Evolutionary conservation across 2,888 invertebrate genomes (phyloP).

Genomic region (Neoascia interrupta): DNA sequence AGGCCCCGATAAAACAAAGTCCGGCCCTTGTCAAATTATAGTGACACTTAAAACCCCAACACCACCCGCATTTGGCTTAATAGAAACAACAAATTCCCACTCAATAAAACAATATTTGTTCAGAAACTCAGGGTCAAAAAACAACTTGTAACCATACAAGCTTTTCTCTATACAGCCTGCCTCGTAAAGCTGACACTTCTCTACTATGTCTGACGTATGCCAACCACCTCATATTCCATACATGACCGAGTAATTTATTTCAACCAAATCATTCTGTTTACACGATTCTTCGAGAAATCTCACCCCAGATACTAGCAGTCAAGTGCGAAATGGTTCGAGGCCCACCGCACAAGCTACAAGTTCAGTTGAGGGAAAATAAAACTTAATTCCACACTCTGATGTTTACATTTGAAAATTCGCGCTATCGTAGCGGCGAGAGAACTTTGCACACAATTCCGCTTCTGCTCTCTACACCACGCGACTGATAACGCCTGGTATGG

Average conservation of each 20-base stretch:
- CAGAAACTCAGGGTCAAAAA: background rate
- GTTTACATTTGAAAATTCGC: conserved; percentile 2
- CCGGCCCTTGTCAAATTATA: no score
- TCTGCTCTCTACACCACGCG: no score
- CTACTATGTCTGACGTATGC: no score
- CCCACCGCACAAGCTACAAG: background rate
- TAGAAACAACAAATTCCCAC: no score
- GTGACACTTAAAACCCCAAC: no score
- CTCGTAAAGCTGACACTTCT: no score
- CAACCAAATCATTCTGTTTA: background rate
- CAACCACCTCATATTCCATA: background rate
- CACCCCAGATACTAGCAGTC: background rate
- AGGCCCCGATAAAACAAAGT: no score
- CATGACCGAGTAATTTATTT: background rate
- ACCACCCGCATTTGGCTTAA: no score
- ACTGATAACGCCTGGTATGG: conserved; percentile 1
- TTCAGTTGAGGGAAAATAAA: background rate
- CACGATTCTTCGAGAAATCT: background rate
- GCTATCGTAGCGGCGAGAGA: conserved; percentile 5
- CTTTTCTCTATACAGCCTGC: background rate
- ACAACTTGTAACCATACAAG: background rate
- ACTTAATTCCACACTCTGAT: background rate
- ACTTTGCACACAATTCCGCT: background rate
- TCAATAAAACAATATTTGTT: background rate
- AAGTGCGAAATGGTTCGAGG: conserved; percentile 4